Evolutionary conservation across 2,113 vertebrate species (phyloP).

Genomic region (Calidris pugnax): DNA sequence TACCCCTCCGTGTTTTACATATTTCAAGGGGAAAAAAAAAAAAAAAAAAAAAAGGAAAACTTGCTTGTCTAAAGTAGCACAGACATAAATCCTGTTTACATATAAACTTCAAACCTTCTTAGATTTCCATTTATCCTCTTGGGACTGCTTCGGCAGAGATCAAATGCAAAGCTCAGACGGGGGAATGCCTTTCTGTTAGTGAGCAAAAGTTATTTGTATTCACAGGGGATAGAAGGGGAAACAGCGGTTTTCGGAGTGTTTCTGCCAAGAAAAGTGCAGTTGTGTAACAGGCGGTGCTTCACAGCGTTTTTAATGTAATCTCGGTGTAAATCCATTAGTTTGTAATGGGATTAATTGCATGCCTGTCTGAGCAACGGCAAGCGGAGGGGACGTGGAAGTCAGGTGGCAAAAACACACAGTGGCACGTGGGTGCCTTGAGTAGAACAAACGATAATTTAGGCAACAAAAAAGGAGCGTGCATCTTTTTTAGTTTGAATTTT

Average conservation of each 20-base stretch:
- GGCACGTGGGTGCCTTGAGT: not conserved
- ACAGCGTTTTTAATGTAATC: not conserved
- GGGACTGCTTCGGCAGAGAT: not conserved
- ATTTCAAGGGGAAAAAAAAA: not conserved
- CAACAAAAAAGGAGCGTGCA: not conserved
- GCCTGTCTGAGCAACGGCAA: not conserved
- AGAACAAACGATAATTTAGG: not conserved
- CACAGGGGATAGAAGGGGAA: not conserved
- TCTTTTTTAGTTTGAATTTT: not conserved
- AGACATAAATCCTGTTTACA: not conserved
- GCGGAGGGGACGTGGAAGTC: not conserved
- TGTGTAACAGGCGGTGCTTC: not conserved
- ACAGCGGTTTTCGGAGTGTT: not conserved
- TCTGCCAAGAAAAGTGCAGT: not conserved
- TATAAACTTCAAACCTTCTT: not conserved
- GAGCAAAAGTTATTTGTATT: not conserved
- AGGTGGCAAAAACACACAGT: not conserved
- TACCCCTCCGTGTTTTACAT: not conserved
- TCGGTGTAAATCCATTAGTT: not conserved
- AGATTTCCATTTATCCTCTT: not conserved
- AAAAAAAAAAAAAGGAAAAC: not conserved
- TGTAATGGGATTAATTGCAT: slow-evolving; percentile 3
- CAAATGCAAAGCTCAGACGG: not conserved
- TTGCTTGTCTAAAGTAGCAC: not conserved
- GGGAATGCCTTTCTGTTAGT: not conserved